Evolutionary conservation across 2,113 vertebrate genomes (phyloP), one percentile per base, ranked within the genome.

Genomic region (Alouatta palliata): DNA sequence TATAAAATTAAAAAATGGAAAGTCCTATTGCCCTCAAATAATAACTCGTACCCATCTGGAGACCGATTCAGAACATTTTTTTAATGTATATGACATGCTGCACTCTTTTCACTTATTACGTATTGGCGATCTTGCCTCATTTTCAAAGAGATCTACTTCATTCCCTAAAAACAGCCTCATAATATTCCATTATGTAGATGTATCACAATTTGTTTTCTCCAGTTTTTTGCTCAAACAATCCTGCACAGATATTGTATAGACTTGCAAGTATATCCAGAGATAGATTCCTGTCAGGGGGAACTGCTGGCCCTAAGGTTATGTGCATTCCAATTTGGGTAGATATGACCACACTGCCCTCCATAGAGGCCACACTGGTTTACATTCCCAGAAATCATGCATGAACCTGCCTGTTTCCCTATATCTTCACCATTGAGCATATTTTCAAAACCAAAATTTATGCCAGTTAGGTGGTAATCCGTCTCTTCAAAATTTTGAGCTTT

Each of bases 391-490:
- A 40, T 1, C 7, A 11, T 2, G 2, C n/a, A 20, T 0, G 17
- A 54, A 25, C 4, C 30, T 19, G 19, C 32, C 13, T 1, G 37
- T 58, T 76, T 84, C 17, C 19, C 4, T 4, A 37, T 3, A 80
- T 8, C 20, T 85, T 64, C 2, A 21, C 35, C 16, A 16, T 0
- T 35, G 37, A 21, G 9, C 20, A 27, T 23, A 70, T 87, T 64
- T 71, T 45, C 23, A 87, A 87, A 76, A 77, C 68, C 37, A 77
- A 76, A 71, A 77, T 73, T 66, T 91, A 89, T 45, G 58, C 58
- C 45, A 75, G 19, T 79, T 71, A 19, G 27, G 58, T 30, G 94
- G 58, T 37, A 76, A 45, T 37, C 79, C 61, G 73, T 49, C 47
- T 61, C 70, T 81, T 84, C 25, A n/a, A 43, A 94, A 35, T 21